These are phyloP conservation scores for Candoia aspera DNA, from an alignment of 2,113 vertebrate genomes.

Conservation along the genomic window DNA sequence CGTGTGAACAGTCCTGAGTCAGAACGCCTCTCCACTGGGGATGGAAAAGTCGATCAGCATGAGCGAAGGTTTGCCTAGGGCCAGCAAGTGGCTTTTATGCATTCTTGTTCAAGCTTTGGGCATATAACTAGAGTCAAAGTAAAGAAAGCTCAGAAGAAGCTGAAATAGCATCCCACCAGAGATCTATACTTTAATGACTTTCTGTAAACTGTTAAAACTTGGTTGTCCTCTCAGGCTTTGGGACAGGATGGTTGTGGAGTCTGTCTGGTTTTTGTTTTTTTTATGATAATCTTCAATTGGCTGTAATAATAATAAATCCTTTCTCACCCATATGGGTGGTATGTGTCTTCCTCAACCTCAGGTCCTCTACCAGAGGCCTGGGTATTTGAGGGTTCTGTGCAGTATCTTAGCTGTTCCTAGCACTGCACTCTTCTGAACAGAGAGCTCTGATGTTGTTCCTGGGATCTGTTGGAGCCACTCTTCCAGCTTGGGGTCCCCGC, in stretches of 20 bases:
- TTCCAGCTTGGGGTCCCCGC: too few species aligned
- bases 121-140: not conserved
- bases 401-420: too few species aligned
- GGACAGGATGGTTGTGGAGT: not conserved
- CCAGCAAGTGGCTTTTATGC: not conserved
- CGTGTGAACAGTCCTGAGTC: constrained; percentile 93
- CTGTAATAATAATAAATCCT: too few species aligned
- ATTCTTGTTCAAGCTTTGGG: not conserved
- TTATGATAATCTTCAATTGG: not conserved
- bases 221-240: not conserved
- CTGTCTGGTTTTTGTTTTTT: not conserved
- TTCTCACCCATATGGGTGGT: too few species aligned
- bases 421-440: too few species aligned
- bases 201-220: not conserved
- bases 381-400: too few species aligned
- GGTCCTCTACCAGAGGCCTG: too few species aligned
- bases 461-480: too few species aligned
- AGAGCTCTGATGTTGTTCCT: too few species aligned
- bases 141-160: not conserved
- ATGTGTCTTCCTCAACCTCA: too few species aligned
- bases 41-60: constrained; percentile 83
- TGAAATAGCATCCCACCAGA: not conserved
- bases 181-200: not conserved
- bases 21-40: constrained; percentile 87
- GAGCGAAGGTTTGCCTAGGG: constrained; percentile 83